Conservation (phyloP, 2,113 vertebrate genomes). For the Campylorhamphus procurvoides region DNA sequence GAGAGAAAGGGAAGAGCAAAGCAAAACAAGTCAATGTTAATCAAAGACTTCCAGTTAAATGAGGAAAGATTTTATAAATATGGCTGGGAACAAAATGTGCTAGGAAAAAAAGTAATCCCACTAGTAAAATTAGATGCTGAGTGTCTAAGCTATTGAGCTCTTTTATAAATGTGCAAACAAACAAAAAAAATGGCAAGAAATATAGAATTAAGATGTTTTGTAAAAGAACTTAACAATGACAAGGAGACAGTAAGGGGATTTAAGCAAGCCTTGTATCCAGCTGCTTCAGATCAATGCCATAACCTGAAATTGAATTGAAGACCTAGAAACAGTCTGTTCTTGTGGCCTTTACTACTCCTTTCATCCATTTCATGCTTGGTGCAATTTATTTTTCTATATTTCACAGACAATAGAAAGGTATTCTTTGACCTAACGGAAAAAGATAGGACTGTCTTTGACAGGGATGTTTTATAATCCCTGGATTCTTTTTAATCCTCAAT, state of each 20-base stretch:
- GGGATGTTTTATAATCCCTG: constrained; percentile 6
- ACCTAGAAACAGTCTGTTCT: neutral
- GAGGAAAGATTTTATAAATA: neutral
- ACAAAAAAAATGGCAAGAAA: neutral
- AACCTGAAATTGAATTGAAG: constrained; percentile 26
- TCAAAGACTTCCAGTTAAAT: neutral
- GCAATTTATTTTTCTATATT: constrained; percentile 45
- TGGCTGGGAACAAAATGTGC: neutral
- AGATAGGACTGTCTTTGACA: neutral
- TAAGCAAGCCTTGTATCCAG: constrained; percentile 1
- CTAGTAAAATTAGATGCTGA: neutral
- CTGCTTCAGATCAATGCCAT: constrained; percentile 23
- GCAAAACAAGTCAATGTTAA: neutral
- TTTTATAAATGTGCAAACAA: neutral
- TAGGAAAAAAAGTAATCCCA: neutral
- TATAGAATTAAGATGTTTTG: neutral
- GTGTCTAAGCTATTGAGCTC: neutral
- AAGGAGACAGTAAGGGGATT: constrained; percentile 16
- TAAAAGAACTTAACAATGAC: neutral
- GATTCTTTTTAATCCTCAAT: constrained; percentile 41
- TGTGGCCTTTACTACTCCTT: constrained; percentile 10
- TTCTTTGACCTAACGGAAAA: constrained; percentile 32
- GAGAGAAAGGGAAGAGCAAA: neutral
- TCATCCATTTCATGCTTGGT: constrained; percentile 19
- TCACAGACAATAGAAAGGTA: neutral